Base-by-base conservation (phyloP, 1,140 invertebrate genomes). In the Holotrichia oblita region DNA sequence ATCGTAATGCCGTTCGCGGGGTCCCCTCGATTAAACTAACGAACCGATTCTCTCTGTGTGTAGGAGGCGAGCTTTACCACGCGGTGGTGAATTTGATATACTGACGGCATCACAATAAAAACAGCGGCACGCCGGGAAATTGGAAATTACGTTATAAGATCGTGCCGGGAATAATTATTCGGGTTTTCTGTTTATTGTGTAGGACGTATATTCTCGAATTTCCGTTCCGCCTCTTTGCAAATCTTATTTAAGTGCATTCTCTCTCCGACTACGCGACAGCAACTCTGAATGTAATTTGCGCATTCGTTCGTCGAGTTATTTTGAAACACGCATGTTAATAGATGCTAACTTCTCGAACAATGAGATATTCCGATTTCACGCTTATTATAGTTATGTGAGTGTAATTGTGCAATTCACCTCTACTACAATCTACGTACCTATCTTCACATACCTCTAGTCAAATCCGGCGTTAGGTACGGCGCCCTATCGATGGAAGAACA, bases 401-500 rank as follows among this genome's bases (percentile, higher is more conserved):
- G n/a, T n/a, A 4, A 34, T 48, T 12, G 10, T n/a, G 10, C 10
- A 48, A 12, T 10, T 17, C n/a, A 69, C 7, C 61, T 69, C 22
- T 27, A 69, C 22, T 27, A 69, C 14, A 69, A 17, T 24, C 27
- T 69, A 27, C 22, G 22, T 34, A 55, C 14, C 48, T 55, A 55
- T 55, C 6, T n/a, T 3, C 42, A 78, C 64, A 83, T 85, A 95
- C 95, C 95, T 89, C 92, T 91, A 6, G 93, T 90, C 77, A 96
- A 88, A 85, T 96, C 95, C 27, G 93, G 91, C 0, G 92, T 90
- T 77, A 92, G 91, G 81, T 89, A 89, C 0, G 95, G 95, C 0
- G 93, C 94, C 7, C 89, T 87, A 12, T 91, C 89, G 73, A 96
- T 90, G 61, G 93, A 93, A 69, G 94, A 95, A 86, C 95, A 97